Conservation (phyloP, 2,797 vertebrate genomes). For the Huso huso region DNA sequence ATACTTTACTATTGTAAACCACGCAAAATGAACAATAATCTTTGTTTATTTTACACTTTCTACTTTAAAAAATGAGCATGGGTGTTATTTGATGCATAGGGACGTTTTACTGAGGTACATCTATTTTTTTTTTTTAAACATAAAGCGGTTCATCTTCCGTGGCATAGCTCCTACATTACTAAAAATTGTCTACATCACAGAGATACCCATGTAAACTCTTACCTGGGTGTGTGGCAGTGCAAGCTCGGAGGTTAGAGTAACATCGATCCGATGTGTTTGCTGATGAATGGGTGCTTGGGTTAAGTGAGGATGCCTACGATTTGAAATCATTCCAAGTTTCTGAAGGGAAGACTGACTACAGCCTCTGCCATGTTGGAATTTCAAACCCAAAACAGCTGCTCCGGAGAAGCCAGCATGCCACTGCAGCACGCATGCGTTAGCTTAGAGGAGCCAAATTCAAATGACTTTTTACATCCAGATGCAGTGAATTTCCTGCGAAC, state of each 20-base stretch:
- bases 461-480: slow-evolving; percentile 44
- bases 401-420: slow-evolving; percentile 76
- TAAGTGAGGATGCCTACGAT: slow-evolving; percentile 76
- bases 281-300: slow-evolving; percentile 68
- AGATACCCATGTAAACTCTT: slow-evolving; percentile 52
- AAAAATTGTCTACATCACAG: slow-evolving; percentile 39
- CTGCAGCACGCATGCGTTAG: slow-evolving; percentile 83
- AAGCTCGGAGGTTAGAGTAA: slow-evolving; percentile 65
- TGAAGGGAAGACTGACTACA: slow-evolving; percentile 86
- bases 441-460: slow-evolving; percentile 87
- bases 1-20: slow-evolving; percentile 1
- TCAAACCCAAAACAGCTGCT: slow-evolving; percentile 97
- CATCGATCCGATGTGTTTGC: slow-evolving; percentile 77
- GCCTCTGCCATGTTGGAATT: slow-evolving; percentile 99
- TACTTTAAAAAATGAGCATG: slow-evolving; percentile 23
- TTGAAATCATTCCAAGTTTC: slow-evolving; percentile 96
- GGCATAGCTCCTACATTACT: slow-evolving; percentile 33
- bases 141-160: slow-evolving; percentile 39
- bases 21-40: not conserved
- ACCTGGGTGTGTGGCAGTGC: slow-evolving; percentile 79
- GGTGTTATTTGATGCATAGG: slow-evolving; percentile 37
- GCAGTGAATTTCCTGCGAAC: too few relatives aligned
- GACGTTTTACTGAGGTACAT: slow-evolving; percentile 22
- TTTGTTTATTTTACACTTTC: not conserved
- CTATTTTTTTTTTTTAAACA: not conserved